Conservation (phyloP, 2,888 invertebrate genomes). For the Aspidiotus destructor region DNA sequence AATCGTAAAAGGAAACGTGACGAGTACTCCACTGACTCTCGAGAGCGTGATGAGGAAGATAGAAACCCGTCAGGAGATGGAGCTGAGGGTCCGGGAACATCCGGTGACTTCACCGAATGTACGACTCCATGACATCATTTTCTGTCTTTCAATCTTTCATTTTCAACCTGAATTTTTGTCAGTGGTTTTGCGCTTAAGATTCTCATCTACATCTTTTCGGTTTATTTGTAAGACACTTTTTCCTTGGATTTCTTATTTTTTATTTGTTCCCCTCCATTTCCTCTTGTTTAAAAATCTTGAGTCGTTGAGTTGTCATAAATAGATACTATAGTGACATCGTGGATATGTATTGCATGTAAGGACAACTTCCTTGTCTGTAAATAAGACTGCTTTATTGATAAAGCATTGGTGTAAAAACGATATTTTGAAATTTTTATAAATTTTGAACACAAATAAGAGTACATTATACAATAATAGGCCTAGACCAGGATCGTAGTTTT, state of each 20-base stretch:
- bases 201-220: not conserved
- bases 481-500: too few species aligned
- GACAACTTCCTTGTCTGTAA: not conserved
- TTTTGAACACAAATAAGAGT: too few species aligned
- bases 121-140: slow-evolving; percentile 18
- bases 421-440: too few species aligned
- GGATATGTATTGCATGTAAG: not conserved
- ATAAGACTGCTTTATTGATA: too few species aligned
- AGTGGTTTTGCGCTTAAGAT: not conserved
- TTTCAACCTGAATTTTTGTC: too few species aligned
- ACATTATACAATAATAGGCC: too few species aligned
- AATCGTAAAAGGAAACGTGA: slow-evolving; percentile 31
- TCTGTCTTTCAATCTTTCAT: not conserved
- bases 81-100: slow-evolving; percentile 18
- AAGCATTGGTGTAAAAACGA: too few species aligned
- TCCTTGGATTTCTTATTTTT: too few species aligned
- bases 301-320: too few species aligned
- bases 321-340: not conserved
- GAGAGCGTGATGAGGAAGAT: slow-evolving; percentile 23
- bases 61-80: slow-evolving; percentile 25
- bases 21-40: slow-evolving; percentile 3
- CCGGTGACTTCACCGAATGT: slow-evolving; percentile 21
- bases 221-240: not conserved
- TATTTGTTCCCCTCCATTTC: too few species aligned
- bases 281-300: too few species aligned